Evolutionary conservation across 2,797 vertebrate genomes (phyloP), one percentile per base, ranked within the genome.

Genomic region (Alca torda): DNA sequence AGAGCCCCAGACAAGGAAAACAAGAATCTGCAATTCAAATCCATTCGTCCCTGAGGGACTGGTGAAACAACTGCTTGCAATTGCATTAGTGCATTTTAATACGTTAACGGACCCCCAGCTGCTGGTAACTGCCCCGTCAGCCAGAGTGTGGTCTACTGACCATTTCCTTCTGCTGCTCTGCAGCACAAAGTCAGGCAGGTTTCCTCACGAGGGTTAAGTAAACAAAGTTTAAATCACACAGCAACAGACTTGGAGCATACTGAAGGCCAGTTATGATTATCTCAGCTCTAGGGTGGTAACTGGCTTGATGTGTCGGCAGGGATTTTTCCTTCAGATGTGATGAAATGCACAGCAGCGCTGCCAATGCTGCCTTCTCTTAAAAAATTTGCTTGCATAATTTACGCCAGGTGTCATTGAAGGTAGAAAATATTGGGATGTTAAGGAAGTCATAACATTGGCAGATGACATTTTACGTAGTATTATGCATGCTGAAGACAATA

Each of bases 61-160:
- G 72, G 64, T 68, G 86, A 90, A 95, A 96, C 92, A 96, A 96
- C 75, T 80, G 72, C 84, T 94, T 91, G 75, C 89, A 82, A 89
- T 80, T 96, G 78, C 81, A 92, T 93, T 92, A 95, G 95, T 94
- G 90, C 93, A 87, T 96, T 97, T 94, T 92, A 94, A 94, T 89
- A 33, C 9, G 33, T 92, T 94, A 95, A 94, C 4, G 5, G 70
- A 39, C 53, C 87, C 81, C 68, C 90, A 92, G 90, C 84, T 92
- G 86, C 92, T 89, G 90, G 56, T 74, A 80, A 91, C 90, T 94
- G 95, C 81, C 75, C 81, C 0, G 0, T 91, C 89, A 87, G 87
- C 90, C 87, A 81, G 43, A 85, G 60, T 0, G 23, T 77, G 84
- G 68, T 57, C 68, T 6, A 48, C 54, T 86, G 74, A 59, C 81